Evolutionary conservation across 1,140 invertebrate genomes (phyloP).

Genomic region (Charaxes varanes): DNA sequence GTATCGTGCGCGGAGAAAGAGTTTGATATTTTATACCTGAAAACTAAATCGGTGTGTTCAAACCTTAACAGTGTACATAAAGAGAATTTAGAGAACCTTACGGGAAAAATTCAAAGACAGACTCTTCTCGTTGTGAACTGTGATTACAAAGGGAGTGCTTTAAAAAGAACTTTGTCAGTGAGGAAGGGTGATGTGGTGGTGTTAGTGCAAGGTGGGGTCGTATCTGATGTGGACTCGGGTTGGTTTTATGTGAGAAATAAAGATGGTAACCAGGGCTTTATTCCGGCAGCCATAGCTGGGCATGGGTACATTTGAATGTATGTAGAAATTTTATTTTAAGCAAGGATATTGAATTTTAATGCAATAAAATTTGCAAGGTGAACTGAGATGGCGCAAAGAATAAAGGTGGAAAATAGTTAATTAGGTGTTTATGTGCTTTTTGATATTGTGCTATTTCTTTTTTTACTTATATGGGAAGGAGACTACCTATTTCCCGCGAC

Average conservation of each 20-base stretch:
- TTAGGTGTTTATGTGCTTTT: too few species aligned
- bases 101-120: slow-evolving; percentile 62
- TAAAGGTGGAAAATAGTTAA: too few species aligned
- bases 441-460: too few species aligned
- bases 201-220: slow-evolving; percentile 74
- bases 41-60: slow-evolving; percentile 69
- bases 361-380: too few species aligned
- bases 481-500: too few species aligned
- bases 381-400: too few species aligned
- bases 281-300: slow-evolving; percentile 83
- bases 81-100: slow-evolving; percentile 25
- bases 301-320: slow-evolving; percentile 84
- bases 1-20: slow-evolving; percentile 77
- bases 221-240: slow-evolving; percentile 69
- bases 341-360: too few species aligned
- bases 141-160: slow-evolving; percentile 76
- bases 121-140: slow-evolving; percentile 80
- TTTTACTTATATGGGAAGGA: too few species aligned
- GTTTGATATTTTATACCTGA: slow-evolving; percentile 81
- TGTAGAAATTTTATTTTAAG: too few species aligned
- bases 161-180: slow-evolving; percentile 78
- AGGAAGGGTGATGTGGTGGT: slow-evolving; percentile 83
- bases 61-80: slow-evolving; percentile 58
- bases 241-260: slow-evolving; percentile 84
- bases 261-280: slow-evolving; percentile 83